Evolutionary conservation across 2,797 vertebrate genomes (phyloP), one percentile per base, ranked within the genome.

Genomic region (Eurystomus glaucurus): DNA sequence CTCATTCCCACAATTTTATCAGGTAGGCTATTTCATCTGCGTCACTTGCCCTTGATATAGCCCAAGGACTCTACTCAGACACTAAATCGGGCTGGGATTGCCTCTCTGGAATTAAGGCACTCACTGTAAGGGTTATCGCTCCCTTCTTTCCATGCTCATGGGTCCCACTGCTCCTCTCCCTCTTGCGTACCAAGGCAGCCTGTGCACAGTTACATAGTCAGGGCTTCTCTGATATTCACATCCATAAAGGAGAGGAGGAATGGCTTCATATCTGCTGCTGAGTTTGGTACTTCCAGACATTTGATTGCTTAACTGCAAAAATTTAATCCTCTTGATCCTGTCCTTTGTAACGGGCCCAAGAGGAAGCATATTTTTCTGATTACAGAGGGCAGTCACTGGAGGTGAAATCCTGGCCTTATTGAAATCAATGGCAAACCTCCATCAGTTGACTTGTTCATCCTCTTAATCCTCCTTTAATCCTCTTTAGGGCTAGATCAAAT

Each of bases 391-490:
- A 88, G 23, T 54, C 65, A 72, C 69, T 46, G 18, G 54, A 88
- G 41, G 65, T 81, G 57, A 96, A 96, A 92, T 78, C 57, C 19
- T 46, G 65, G 52, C 33, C 88, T 52, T 81, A 22, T 23, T 94
- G 76, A 92, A 95, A 88, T 80, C 74, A 80, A 68, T 75, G 72
- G 52, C 70, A 93, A 92, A 81, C 52, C 93, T 92, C 69, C 65
- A 71, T 75, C 28, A 58, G 25, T 57, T 85, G 76, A 48, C 64
- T 95, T 88, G 76, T 88, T 97, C 90, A 93, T 54, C 72, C 57
- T 68, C 29, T 81, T 92, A 96, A 95, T 92, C 93, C 68, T 78
- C 54, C 26, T 78, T 91, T 96, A 96, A 95, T 90, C 82, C 61
- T 86, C 77, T 74, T 37, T 55, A 91, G 51, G 37, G 58, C 23